Evolutionary conservation across 2,888 invertebrate species (phyloP).

Genomic region (Eupithecia inturbata): DNA sequence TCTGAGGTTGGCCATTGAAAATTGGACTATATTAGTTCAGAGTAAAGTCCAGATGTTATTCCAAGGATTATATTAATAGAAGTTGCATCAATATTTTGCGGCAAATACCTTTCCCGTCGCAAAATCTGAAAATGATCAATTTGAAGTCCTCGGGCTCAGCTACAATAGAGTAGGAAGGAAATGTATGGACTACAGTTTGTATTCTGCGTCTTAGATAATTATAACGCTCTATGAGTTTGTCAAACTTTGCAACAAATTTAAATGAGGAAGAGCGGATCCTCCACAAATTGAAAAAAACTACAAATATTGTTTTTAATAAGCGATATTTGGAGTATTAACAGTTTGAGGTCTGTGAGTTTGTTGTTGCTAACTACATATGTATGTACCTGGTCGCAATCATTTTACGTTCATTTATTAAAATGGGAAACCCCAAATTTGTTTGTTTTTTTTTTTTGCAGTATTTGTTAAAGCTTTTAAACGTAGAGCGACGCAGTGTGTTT

Average conservation of each 20-base stretch:
- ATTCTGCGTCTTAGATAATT: slow-evolving; percentile 29
- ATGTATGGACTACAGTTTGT: background rate
- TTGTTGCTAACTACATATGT: slow-evolving; percentile 39
- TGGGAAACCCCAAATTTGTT: slow-evolving; percentile 19
- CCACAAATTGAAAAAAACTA: slow-evolving; percentile 15
- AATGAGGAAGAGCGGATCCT: slow-evolving; percentile 49
- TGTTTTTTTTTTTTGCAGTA: slow-evolving; percentile 13
- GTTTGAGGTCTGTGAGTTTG: slow-evolving; percentile 39
- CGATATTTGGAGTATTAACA: slow-evolving; percentile 53
- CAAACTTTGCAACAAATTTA: slow-evolving; percentile 58
- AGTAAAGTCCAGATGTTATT: background rate
- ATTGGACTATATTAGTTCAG: slow-evolving; percentile 22
- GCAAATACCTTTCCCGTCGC: slow-evolving; percentile 4
- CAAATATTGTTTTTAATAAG: slow-evolving; percentile 65
- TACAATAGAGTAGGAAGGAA: background rate
- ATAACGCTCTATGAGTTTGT: slow-evolving; percentile 61
- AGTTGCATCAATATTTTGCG: slow-evolving; percentile 18
- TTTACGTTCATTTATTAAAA: slow-evolving; percentile 27
- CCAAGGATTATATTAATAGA: background rate
- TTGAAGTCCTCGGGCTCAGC: slow-evolving; percentile 15
- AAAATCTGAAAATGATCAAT: slow-evolving; percentile 15
- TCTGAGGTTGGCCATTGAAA: slow-evolving; percentile 3
- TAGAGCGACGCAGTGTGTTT: background rate
- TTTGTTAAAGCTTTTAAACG: background rate
- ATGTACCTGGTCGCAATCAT: slow-evolving; percentile 36